Percentiles rank a stretch among this genome's conserved stretches.
These are phyloP conservation scores for Eriosoma lanigerum DNA, from an alignment of 1,140 invertebrate species.

Conservation along the genomic window DNA sequence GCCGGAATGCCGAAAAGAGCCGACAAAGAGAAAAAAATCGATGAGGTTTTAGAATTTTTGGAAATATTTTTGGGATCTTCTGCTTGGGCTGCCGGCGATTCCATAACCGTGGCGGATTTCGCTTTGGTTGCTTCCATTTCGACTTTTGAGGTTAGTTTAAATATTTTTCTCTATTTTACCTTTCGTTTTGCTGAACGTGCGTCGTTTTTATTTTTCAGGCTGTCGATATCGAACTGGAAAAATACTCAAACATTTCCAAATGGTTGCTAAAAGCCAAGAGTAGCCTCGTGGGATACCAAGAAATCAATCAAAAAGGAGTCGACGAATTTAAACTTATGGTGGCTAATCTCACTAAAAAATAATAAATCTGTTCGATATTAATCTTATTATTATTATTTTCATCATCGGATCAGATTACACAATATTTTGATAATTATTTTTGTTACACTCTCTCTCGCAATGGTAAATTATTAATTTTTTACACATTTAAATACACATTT, in stretches of 20 bases:
- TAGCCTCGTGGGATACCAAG: slow-evolving; percentile 53
- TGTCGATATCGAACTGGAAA: slow-evolving; percentile 57
- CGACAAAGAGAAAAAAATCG: slow-evolving; percentile 66
- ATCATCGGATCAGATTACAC: too few species aligned
- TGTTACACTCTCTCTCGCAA: too few species aligned
- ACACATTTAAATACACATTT: too few species aligned
- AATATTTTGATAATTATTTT: too few species aligned
- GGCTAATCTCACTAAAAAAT: slow-evolving; percentile 52
- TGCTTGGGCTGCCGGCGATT: slow-evolving; percentile 68
- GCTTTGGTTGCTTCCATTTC: slow-evolving; percentile 65
- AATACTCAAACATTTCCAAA: slow-evolving; percentile 57
- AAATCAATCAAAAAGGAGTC: slow-evolving; percentile 58
- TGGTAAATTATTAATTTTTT: too few species aligned
- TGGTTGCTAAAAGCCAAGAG: slow-evolving; percentile 59
- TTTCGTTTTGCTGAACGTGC: too few species aligned
- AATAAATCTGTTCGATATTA: background rate
- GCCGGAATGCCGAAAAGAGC: slow-evolving; percentile 66
- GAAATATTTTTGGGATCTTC: slow-evolving; percentile 69
- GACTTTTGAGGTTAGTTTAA: slow-evolving; percentile 64
- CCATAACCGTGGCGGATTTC: slow-evolving; percentile 74
- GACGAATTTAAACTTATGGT: slow-evolving; percentile 54
- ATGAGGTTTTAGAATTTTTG: slow-evolving; percentile 67
- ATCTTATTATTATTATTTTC: too few species aligned
- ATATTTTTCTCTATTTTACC: background rate
- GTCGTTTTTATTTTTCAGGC: slow-evolving; percentile 54